These are phyloP conservation scores for Sminthurinus aureus DNA, from an alignment of 2,888 invertebrate genomes.

Conservation along the genomic window DNA sequence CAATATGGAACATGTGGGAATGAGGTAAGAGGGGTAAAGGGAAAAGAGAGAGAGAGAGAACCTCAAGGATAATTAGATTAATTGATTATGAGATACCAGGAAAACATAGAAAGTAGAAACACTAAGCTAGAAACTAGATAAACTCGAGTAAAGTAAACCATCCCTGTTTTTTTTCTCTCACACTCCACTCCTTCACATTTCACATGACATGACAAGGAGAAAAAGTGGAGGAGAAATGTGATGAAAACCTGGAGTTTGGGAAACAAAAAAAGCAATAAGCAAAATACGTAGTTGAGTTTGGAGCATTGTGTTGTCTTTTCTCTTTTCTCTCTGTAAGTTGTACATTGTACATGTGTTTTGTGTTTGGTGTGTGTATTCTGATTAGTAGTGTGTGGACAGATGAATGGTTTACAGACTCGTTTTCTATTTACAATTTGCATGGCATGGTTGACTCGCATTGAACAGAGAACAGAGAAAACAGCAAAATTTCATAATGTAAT, in stretches of 20 bases:
- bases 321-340: background rate
- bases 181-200: background rate
- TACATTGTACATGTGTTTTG: background rate
- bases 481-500: background rate
- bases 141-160: background rate
- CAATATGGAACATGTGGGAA: no score
- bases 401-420: background rate
- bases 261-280: background rate
- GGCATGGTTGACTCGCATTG: background rate
- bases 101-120: background rate
- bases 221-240: background rate
- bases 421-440: background rate
- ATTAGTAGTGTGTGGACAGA: background rate
- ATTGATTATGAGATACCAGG: no score
- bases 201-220: background rate
- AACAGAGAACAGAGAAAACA: background rate
- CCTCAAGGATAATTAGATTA: no score
- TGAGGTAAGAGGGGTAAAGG: no score
- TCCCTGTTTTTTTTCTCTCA: background rate
- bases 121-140: background rate
- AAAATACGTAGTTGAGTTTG: background rate
- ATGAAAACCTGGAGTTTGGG: conserved; percentile 7
- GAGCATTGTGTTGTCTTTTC: no score
- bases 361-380: background rate
- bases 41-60: no score